Evolutionary conservation across 2,888 invertebrate species (phyloP).

Genomic region (Volucella inflata): DNA sequence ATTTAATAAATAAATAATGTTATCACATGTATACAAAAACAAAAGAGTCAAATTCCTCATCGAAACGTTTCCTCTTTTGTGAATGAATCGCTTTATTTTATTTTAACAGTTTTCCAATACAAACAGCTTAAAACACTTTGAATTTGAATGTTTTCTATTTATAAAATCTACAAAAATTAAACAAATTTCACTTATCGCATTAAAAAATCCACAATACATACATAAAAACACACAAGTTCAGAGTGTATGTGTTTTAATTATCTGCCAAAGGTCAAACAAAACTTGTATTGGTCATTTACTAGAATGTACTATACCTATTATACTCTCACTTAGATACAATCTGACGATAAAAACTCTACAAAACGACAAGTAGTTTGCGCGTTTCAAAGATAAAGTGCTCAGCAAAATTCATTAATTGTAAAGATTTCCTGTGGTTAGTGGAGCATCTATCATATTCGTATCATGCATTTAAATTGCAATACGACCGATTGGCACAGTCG

Average conservation of each 20-base stretch:
- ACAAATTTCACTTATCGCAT: neutral
- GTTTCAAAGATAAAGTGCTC: conserved; percentile 2
- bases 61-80: too few species aligned
- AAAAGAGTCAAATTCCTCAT: too few species aligned
- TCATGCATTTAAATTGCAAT: conserved; percentile 62
- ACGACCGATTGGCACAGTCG: conserved; percentile 39
- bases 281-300: conserved; percentile 24
- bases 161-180: neutral
- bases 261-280: conserved; percentile 52
- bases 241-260: conserved; percentile 38
- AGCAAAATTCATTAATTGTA: conserved; percentile 65
- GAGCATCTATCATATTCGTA: conserved; percentile 48
- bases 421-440: conserved; percentile 58
- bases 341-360: conserved; percentile 2
- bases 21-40: too few species aligned
- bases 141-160: neutral
- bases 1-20: too few species aligned
- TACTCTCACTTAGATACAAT: conserved; percentile 9
- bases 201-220: neutral
- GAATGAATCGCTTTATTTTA: too few species aligned
- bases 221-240: neutral
- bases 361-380: conserved; percentile 4
- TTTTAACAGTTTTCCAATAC: too few species aligned
- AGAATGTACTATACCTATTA: too few species aligned
- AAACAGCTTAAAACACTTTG: neutral